phyloP scores from a whole-genome alignment of 2,888 invertebrate species.

The Adelphocoris suturalis region DNA sequence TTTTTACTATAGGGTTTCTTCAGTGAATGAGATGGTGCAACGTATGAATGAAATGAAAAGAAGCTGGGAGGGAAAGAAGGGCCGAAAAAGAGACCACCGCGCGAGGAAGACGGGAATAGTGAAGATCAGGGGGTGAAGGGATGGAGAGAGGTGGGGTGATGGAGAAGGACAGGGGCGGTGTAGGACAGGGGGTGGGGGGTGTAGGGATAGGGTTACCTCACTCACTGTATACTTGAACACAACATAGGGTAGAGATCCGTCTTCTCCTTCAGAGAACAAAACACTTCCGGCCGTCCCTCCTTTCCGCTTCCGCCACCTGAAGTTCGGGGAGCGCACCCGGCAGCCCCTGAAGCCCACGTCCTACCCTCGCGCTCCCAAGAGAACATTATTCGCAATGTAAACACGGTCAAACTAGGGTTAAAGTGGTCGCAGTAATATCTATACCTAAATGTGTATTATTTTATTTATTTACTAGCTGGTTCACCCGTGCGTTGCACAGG shows the following conservation, averaged over 20 bases:
- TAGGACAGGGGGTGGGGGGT: no score
- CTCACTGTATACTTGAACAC: not conserved
- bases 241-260: slow-evolving; percentile 23
- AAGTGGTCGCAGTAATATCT: not conserved
- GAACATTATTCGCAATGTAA: not conserved
- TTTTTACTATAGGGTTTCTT: not conserved
- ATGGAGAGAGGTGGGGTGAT: no score
- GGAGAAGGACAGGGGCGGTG: no score
- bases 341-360: not conserved
- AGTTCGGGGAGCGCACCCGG: slow-evolving; percentile 35
- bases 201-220: slow-evolving; percentile 59
- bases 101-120: not conserved
- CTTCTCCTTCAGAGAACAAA: slow-evolving; percentile 58
- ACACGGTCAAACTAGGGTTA: not conserved
- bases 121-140: not conserved
- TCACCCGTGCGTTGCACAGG: no score
- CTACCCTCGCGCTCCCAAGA: not conserved
- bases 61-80: not conserved
- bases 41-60: slow-evolving; percentile 21
- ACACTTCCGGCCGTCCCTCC: slow-evolving; percentile 66
- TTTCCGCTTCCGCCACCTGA: slow-evolving; percentile 67
- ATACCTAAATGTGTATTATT: no score
- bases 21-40: slow-evolving; percentile 22
- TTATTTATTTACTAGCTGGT: no score
- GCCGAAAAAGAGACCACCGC: slow-evolving; percentile 44